Percentiles rank a stretch among this genome's conserved stretches.
Evolutionary conservation across 2,888 invertebrate species (phyloP).

Genomic region (Stenodera caucasica): DNA sequence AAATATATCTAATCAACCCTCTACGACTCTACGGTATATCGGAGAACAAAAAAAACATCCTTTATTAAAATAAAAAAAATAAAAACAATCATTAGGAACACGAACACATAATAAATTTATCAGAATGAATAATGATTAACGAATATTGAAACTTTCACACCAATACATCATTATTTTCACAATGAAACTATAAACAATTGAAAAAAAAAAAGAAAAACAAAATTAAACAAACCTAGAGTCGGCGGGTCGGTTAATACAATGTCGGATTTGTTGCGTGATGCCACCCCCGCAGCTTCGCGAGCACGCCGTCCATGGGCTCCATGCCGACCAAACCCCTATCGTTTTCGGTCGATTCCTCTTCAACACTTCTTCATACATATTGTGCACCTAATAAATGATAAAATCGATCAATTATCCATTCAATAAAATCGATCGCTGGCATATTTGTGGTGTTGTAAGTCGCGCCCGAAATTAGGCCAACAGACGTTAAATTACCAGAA

Average conservation of each 20-base stretch:
- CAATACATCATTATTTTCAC: neutral
- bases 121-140: neutral
- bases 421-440: too few species aligned
- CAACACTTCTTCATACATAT: slow-evolving; percentile 39
- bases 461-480: too few species aligned
- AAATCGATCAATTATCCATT: neutral
- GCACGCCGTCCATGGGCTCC: slow-evolving; percentile 75
- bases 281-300: slow-evolving; percentile 77
- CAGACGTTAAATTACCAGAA: slow-evolving; percentile 7
- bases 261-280: slow-evolving; percentile 70
- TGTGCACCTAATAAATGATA: slow-evolving; percentile 44
- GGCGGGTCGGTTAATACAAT: slow-evolving; percentile 60
- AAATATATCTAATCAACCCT: slow-evolving; percentile 6
- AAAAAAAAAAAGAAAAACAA: slow-evolving; percentile 9
- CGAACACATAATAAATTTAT: neutral
- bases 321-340: slow-evolving; percentile 66
- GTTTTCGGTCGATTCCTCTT: slow-evolving; percentile 45
- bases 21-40: neutral
- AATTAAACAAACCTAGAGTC: slow-evolving; percentile 41
- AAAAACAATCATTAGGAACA: neutral
- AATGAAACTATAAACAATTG: neutral
- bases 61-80: neutral
- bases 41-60: neutral
- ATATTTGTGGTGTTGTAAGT: too few species aligned
- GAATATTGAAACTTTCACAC: slow-evolving; percentile 7